Evolutionary conservation across 2,797 vertebrate genomes (phyloP), one percentile per base, ranked within the genome.

Genomic region (Sparidentex hasta): DNA sequence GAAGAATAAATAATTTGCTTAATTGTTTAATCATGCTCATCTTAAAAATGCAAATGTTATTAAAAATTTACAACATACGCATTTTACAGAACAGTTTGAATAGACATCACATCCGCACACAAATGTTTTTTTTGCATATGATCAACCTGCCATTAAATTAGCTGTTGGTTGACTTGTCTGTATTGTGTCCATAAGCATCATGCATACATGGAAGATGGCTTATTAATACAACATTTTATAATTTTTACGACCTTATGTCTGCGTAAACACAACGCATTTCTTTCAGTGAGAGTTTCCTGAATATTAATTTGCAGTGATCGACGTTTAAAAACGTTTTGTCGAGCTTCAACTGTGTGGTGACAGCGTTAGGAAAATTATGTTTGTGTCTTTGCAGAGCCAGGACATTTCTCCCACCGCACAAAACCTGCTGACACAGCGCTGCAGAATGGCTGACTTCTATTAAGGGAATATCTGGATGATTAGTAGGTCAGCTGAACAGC

Each of bases 401-500:
- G 78, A 73, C 57, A 69, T 81, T 78, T 82, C 33, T 47, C 46
- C 59, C 59, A 18, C n/a, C 33, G 41, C 16, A 23, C 38, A 83
- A 72, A 85, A 78, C 43, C 43, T 66, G 87, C 85, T 84, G 87
- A 86, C 78, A 23, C 51, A 68, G 72, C 38, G 17, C 59, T 78
- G 41, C 38, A 76, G 52, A 79, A 56, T 27, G 62, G 65, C 76
- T 74, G 3, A 71, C 58, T 89, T 83, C 80, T 88, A 83, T 87
- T 88, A 82, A 43, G 57, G 82, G 89, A 89, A 87, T 79, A 56
- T 62, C 23, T 9, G 44, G 69, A 74, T 87, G 87, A 86, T 90
- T 84, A 83, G 80, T 79, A 52, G 90, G 90, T 90, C 87, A 84
- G 82, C 83, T 81, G 21, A 81, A 59, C 59, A 58, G 73, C 77